Evolutionary conservation across 2,113 vertebrate genomes (phyloP).

Genomic region (Nyctereutes procyonoides): DNA sequence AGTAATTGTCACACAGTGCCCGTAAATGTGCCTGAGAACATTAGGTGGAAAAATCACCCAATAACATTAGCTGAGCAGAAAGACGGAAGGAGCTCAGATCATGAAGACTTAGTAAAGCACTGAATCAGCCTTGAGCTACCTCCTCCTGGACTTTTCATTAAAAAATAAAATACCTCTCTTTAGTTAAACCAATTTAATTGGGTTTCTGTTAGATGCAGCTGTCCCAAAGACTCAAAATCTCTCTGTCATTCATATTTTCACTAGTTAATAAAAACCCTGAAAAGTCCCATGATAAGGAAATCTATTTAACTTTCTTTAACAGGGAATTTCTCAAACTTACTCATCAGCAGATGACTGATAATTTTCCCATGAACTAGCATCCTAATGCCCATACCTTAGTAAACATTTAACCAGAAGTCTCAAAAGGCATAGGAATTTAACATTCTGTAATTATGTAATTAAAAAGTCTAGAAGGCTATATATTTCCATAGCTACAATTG

Average conservation of each 20-base stretch:
- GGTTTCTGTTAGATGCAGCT: neutral
- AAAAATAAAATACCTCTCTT: neutral
- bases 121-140: neutral
- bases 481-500: neutral
- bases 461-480: neutral
- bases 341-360: neutral
- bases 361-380: neutral
- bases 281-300: neutral
- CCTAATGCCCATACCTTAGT: neutral
- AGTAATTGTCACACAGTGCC: neutral
- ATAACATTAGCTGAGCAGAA: neutral
- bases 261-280: neutral
- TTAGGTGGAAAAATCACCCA: neutral
- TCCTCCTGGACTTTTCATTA: neutral
- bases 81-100: neutral
- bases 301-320: neutral
- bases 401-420: neutral
- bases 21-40: neutral
- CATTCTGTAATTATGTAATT: neutral
- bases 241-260: neutral
- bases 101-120: neutral
- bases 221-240: neutral
- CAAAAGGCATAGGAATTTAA: neutral
- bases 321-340: neutral
- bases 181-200: neutral